A percentile compares a stretch with the other conserved stretches of the same genome.
Evolutionary conservation across 1,140 invertebrate species (phyloP).

Genomic region (Bombus cullumanus): DNA sequence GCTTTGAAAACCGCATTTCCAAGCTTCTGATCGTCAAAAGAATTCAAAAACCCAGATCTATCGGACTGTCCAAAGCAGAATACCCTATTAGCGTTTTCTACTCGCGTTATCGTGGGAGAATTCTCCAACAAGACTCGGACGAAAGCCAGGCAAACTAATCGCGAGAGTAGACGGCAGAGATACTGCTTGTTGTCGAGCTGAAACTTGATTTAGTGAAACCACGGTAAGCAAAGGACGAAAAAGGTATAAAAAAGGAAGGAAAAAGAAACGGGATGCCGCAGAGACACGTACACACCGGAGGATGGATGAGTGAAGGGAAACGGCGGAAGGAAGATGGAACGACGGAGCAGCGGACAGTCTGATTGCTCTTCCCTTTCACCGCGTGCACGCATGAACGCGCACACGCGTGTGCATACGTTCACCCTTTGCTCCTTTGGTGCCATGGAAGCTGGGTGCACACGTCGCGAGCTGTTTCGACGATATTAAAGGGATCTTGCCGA

Average conservation of each 20-base stretch:
- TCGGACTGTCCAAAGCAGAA: not conserved
- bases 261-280: not conserved
- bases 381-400: constrained; percentile 20
- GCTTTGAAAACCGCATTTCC: not conserved
- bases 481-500: constrained; percentile 72
- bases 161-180: not conserved
- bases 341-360: constrained; percentile 39
- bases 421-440: constrained; percentile 27
- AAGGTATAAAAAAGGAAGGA: not conserved
- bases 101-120: not conserved
- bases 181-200: not conserved
- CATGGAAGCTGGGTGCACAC: constrained; percentile 8
- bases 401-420: constrained; percentile 4
- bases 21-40: not conserved
- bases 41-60: not conserved
- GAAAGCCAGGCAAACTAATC: constrained; percentile 20
- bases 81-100: not conserved
- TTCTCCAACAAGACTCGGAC: not conserved
- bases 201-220: constrained; percentile 38
- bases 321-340: not conserved
- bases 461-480: constrained; percentile 59
- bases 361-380: constrained; percentile 60
- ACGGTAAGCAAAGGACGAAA: not conserved
- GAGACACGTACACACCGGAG: not conserved
- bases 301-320: constrained; percentile 21